Percentiles rank a stretch among this genome's conserved stretches.
These are phyloP conservation scores for Todiramphus chloris DNA, from an alignment of 2,113 vertebrate species.

Conservation along the genomic window DNA sequence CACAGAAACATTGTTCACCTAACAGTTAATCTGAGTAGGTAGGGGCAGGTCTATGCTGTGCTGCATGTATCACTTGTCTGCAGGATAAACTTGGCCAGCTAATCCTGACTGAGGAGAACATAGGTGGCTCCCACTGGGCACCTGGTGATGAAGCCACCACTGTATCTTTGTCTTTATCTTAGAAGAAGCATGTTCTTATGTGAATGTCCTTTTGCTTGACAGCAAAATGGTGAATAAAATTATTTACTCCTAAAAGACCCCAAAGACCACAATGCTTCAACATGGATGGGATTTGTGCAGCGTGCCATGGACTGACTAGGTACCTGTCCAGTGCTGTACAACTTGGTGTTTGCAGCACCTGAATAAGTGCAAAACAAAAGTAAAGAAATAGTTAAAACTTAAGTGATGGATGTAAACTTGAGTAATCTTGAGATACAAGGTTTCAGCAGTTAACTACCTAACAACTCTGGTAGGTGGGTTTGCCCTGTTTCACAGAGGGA, in stretches of 20 bases:
- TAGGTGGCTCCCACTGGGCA: neutral
- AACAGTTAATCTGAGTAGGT: neutral
- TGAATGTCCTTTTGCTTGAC: neutral
- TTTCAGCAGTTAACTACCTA: neutral
- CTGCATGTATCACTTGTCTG: neutral
- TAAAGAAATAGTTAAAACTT: neutral
- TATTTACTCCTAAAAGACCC: neutral
- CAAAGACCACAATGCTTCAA: neutral
- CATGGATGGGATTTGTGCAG: neutral
- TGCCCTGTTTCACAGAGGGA: no score
- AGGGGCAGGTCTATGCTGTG: neutral
- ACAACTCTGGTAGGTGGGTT: neutral
- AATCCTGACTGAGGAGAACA: neutral
- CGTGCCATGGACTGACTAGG: neutral
- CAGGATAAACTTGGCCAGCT: neutral
- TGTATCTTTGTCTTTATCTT: neutral
- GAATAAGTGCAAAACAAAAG: neutral
- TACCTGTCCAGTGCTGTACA: neutral
- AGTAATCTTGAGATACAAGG: neutral
- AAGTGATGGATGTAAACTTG: neutral
- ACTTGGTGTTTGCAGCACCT: neutral
- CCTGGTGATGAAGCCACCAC: neutral
- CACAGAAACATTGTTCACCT: neutral
- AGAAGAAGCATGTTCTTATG: neutral
- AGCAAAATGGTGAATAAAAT: neutral